Evolutionary conservation across 2,113 vertebrate genomes (phyloP), one percentile per base, ranked within the genome.

Genomic region (Neotoma lepida): DNA sequence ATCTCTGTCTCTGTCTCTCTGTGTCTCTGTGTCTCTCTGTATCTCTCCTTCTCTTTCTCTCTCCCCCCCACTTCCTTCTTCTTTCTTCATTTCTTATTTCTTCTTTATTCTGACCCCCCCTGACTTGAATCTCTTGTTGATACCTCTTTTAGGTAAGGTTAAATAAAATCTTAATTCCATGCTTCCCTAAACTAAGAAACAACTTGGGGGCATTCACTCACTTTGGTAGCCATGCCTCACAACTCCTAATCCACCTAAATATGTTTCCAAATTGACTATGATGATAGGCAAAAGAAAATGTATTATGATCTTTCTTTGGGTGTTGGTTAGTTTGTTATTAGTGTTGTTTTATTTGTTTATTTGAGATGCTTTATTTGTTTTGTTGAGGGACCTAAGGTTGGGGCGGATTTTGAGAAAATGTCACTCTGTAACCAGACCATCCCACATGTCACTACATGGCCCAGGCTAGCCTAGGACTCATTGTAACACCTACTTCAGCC

Each of bases 111-210:
- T 74, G 10, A n/a, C 20, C 41, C 49, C 22, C 54, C 39, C 39
- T 33, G 39, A 14, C 44, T 88, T 56, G 26, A 63, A n/a, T 66
- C 84, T n/a, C 2, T 77, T 81, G 17, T 54, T 35, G 44, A 4
- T 44, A 30, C 17, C 35, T 80, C n/a, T 71, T 87, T 84, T 30
- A 28, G 14, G 8, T n/a, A 58, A 94, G 26, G 4, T 85, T 92
- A 63, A 90, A 80, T 92, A 58, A 94, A 85, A 24, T 76, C 76
- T 87, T 86, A 78, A 93, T 84, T 56, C 30, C 41, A 91, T 86
- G 13, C 12, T 58, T n/a, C 5, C 17, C 20, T 49, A 86, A 17
- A 82, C 20, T 26, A 86, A 91, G 86, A 26, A 58, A 56, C 12
- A 39, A 30, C n/a, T 77, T 58, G 54, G 30, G 35, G 46, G 14